Evolutionary conservation across 1,140 invertebrate species (phyloP).

Genomic region (Cyphomyrmex costatus): DNA sequence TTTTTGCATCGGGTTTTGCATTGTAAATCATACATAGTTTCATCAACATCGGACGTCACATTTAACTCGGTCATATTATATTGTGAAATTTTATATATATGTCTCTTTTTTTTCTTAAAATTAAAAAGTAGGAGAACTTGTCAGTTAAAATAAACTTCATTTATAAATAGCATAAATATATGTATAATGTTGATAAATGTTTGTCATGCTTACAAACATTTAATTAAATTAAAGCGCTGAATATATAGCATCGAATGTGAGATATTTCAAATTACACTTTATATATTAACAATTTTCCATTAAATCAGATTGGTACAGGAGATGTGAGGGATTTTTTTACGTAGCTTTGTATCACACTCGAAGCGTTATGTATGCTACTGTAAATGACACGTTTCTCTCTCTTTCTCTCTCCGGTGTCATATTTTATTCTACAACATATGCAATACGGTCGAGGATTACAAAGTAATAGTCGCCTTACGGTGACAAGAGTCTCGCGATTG

Average conservation of each 20-base stretch:
- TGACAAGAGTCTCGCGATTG: constrained; percentile 49
- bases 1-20: not conserved
- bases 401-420: not conserved
- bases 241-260: not conserved
- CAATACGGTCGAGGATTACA: constrained; percentile 9
- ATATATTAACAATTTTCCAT: not conserved
- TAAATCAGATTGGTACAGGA: constrained; percentile 1
- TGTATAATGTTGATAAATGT: not conserved
- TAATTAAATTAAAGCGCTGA: not conserved
- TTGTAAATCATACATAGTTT: not conserved
- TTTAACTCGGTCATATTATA: not conserved
- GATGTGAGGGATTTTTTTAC: not conserved
- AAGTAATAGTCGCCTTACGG: constrained; percentile 49
- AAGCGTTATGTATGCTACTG: constrained; percentile 7
- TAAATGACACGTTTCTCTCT: not conserved
- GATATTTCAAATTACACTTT: constrained; percentile 20
- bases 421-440: constrained; percentile 21
- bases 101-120: not conserved
- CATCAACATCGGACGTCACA: not conserved
- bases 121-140: not conserved
- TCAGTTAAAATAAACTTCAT: not conserved
- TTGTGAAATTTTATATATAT: not conserved
- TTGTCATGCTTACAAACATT: not conserved
- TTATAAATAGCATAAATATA: not conserved
- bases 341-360: constrained; percentile 27